These are phyloP conservation scores for Thymallus thymallus DNA, from an alignment of 2,113 vertebrate genomes.

Conservation along the genomic window DNA sequence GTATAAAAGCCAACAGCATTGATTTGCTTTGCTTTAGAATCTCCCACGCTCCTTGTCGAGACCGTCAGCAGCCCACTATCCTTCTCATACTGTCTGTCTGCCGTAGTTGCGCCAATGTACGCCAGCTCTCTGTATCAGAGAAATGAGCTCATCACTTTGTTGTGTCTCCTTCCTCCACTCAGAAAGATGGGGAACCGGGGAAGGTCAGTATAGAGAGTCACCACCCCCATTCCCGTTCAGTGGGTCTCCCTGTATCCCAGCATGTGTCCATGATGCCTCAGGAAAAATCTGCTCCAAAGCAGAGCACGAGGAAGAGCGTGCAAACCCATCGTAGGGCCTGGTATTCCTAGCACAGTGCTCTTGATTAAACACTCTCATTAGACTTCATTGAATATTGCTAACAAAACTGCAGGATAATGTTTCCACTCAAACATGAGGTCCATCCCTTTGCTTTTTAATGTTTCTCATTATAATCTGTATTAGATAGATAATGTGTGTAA, in stretches of 20 bases:
- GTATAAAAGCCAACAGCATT: background rate
- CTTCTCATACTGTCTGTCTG: background rate
- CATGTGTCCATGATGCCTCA: too few species aligned
- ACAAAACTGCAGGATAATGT: background rate
- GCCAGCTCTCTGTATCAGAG: background rate
- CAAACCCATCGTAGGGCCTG: background rate
- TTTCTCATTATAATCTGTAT: background rate
- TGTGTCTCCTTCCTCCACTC: background rate
- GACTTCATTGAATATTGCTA: slow-evolving; percentile 28
- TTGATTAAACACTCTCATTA: slow-evolving; percentile 27
- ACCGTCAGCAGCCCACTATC: background rate
- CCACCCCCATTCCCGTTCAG: too few species aligned
- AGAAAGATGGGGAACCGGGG: background rate
- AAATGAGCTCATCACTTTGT: background rate
- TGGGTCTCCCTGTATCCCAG: too few species aligned
- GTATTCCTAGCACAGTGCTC: background rate
- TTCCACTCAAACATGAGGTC: slow-evolving; percentile 2
- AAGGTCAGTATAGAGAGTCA: background rate
- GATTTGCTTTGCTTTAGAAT: background rate
- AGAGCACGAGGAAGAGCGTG: background rate
- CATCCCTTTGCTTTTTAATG: background rate
- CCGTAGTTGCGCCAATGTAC: background rate
- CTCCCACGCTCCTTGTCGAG: background rate
- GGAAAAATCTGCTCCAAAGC: too few species aligned
- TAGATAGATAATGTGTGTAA: background rate